These are phyloP conservation scores for Phaethon lepturus DNA, from an alignment of 2,113 vertebrate species.

Conservation along the genomic window DNA sequence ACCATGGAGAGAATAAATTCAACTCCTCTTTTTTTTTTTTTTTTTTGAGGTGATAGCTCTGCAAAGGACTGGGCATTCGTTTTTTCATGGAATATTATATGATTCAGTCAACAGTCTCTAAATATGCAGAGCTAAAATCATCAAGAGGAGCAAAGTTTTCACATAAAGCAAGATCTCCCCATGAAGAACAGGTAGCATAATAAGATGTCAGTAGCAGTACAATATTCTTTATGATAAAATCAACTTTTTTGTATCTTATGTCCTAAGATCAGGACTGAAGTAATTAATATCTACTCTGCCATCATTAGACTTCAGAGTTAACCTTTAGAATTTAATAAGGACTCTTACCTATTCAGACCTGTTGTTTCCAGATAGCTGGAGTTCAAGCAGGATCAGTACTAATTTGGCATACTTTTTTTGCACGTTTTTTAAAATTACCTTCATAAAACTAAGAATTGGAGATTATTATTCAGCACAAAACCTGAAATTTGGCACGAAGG, in stretches of 20 bases:
- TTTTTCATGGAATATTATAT: not conserved
- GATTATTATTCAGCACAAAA: not conserved
- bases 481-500: not conserved
- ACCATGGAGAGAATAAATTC: not conserved
- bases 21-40: not conserved
- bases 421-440: rapidly evolving
- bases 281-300: not conserved
- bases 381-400: not conserved
- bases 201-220: not conserved
- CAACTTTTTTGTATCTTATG: not conserved
- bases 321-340: not conserved
- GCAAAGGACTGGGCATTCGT: not conserved
- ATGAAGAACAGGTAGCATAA: not conserved
- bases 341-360: not conserved
- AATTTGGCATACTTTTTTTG: not conserved
- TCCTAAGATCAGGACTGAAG: not conserved
- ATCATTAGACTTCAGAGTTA: constrained; percentile 6
- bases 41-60: not conserved
- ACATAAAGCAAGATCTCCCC: not conserved
- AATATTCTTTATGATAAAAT: not conserved
- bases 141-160: not conserved
- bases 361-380: not conserved
- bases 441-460: not conserved
- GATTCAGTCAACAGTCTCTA: not conserved
- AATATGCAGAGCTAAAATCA: not conserved